phyloP scores from a whole-genome alignment of 2,113 vertebrate species.

The Chrysochloris asiatica region DNA sequence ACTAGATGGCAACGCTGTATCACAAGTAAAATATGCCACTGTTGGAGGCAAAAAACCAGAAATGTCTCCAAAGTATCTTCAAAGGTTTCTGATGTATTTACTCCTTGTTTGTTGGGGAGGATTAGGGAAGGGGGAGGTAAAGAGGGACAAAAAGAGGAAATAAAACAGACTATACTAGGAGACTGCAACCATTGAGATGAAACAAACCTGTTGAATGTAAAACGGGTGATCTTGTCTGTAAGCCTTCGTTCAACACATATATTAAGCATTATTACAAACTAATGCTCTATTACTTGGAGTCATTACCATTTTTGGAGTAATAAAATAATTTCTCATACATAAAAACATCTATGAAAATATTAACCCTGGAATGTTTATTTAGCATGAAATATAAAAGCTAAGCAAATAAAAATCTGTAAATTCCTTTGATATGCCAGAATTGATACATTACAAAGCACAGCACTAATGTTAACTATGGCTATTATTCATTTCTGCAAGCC shows the following conservation, averaged over 20 bases:
- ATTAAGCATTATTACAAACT: not conserved
- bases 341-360: slow-evolving; percentile 5
- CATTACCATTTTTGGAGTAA: slow-evolving; percentile 18
- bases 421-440: slow-evolving; percentile 20
- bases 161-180: slow-evolving; percentile 30
- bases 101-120: not conserved
- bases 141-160: not conserved
- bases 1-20: slow-evolving; percentile 75
- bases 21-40: slow-evolving; percentile 55
- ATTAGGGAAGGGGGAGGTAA: not conserved
- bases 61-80: not conserved
- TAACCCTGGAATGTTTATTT: slow-evolving; percentile 1
- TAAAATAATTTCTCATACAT: slow-evolving; percentile 41
- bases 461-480: too few relatives aligned
- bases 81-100: slow-evolving; percentile 26
- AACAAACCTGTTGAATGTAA: too few relatives aligned
- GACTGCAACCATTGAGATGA: too few relatives aligned
- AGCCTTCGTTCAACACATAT: too few relatives aligned
- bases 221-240: too few relatives aligned
- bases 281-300: not conserved
- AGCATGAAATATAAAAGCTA: not conserved
- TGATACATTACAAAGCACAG: slow-evolving; percentile 6
- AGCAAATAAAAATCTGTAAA: slow-evolving; percentile 29
- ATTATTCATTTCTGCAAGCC: too few relatives aligned
- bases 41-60: not conserved